phyloP scores from a whole-genome alignment of 2,888 invertebrate species.

The Marronus borbonicus region DNA sequence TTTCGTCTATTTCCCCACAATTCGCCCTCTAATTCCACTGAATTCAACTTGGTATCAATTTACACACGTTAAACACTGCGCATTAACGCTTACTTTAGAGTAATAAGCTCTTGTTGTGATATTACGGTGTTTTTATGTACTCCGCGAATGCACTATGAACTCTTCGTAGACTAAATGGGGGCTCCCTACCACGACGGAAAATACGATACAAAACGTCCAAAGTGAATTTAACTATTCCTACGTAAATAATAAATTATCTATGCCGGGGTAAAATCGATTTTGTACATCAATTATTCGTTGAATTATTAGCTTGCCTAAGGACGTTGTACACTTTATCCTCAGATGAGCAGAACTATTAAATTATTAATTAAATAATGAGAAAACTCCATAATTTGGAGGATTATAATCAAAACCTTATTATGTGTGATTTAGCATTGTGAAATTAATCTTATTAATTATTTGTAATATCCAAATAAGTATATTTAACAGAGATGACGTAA shows the following conservation, averaged over 20 bases:
- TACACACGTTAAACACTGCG: neutral
- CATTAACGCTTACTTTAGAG: conserved; percentile 30
- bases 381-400: too few species aligned
- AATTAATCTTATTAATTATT: too few species aligned
- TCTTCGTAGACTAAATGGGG: neutral
- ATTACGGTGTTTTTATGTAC: conserved; percentile 41
- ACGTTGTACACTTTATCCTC: too few species aligned
- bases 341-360: too few species aligned
- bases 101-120: conserved; percentile 39
- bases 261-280: neutral
- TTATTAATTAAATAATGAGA: too few species aligned
- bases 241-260: conserved; percentile 13
- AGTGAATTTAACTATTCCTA: conserved; percentile 4
- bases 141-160: conserved; percentile 47
- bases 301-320: too few species aligned
- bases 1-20: conserved; percentile 62
- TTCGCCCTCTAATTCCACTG: neutral
- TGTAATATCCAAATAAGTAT: too few species aligned
- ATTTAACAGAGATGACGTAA: too few species aligned
- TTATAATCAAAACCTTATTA: too few species aligned
- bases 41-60: too few species aligned
- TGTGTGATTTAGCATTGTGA: too few species aligned
- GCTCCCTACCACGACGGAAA: conserved; percentile 45
- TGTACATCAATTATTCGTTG: neutral
- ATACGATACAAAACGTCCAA: conserved; percentile 3